Evolutionary conservation across 2,113 vertebrate species (phyloP), one percentile per base, ranked within the genome.

Genomic region (Lepisosteus oculatus): DNA sequence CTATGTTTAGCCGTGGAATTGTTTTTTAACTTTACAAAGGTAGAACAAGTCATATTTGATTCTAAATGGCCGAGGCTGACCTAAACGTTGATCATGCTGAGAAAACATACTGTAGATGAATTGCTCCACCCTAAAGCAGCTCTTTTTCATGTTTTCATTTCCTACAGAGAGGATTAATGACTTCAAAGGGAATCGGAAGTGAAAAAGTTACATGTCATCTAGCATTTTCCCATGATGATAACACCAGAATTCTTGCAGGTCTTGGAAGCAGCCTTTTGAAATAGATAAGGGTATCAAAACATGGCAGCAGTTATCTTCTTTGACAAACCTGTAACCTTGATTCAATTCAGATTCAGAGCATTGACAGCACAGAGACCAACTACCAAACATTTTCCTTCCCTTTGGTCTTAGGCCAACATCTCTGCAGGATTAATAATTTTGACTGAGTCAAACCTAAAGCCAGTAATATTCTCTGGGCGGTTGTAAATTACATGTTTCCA

Each of bases 361-460:
- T 15, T 47, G 64, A 72, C 61, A 62, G 54, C 55, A 67, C 7
- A 67, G 65, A 14, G n/a, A 51, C 65, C 45, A 11, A 72, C 71
- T 59, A 44, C 41, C 43, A 29, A 51, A 51, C 13, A 47, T 61
- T 12, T 67, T 51, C 55, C 43, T 64, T 3, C 29, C 57, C 67
- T 64, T 56, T 74, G 47, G 61, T 77, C 71, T 62, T 63, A 47
- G 76, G 74, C 79, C 54, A 57, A 45, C 12, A 68, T 82, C 83
- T 84, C 82, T 84, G 74, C 72, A 80, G 76, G 80, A 86, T 85
- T 88, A 78, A 88, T 85, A 84, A 76, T 83, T 85, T 84, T 74
- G 73, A 85, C 74, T 76, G 79, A 86, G 78, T 76, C 73, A 15
- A 72, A 82, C 67, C 67, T 63, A 70, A 59, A 63, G 85, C 86